A percentile compares a stretch with the other conserved stretches of the same genome.
Evolutionary conservation across 2,888 invertebrate species (phyloP).

Genomic region (Xestia rhomboidea): DNA sequence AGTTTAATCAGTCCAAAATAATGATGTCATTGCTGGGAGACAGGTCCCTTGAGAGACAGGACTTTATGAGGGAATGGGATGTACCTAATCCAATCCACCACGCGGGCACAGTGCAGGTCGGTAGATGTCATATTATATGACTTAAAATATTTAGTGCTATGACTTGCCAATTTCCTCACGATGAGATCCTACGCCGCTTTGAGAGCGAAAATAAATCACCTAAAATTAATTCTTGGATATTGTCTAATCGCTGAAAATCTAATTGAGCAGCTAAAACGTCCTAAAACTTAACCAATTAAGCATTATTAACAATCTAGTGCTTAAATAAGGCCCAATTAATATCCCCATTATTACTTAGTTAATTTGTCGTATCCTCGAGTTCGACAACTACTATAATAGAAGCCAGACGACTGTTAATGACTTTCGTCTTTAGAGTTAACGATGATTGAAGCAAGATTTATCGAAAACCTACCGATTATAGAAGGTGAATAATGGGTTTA

Average conservation of each 20-base stretch:
- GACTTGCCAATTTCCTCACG: too few relatives aligned
- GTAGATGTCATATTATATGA: too few relatives aligned
- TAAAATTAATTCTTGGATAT: background rate
- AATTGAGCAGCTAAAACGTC: background rate
- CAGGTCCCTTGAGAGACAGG: too few relatives aligned
- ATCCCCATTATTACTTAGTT: background rate
- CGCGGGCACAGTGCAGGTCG: too few relatives aligned
- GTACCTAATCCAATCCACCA: too few relatives aligned
- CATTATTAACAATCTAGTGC: background rate
- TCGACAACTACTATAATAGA: background rate
- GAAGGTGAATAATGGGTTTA: conserved; percentile 11
- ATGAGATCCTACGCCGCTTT: too few relatives aligned
- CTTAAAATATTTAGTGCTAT: too few relatives aligned
- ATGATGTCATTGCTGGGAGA: too few relatives aligned
- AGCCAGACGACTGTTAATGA: conserved; percentile 2
- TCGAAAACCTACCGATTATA: background rate
- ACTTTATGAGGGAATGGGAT: too few relatives aligned
- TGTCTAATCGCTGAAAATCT: background rate
- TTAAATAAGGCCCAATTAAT: background rate
- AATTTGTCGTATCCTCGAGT: background rate
- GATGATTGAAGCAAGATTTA: conserved; percentile 25
- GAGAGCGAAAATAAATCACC: too few relatives aligned
- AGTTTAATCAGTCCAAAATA: too few relatives aligned
- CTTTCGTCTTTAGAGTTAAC: background rate
- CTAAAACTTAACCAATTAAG: background rate